These are phyloP conservation scores for Steinernema khuongi DNA, from an alignment of 1,140 invertebrate genomes.

Conservation along the genomic window DNA sequence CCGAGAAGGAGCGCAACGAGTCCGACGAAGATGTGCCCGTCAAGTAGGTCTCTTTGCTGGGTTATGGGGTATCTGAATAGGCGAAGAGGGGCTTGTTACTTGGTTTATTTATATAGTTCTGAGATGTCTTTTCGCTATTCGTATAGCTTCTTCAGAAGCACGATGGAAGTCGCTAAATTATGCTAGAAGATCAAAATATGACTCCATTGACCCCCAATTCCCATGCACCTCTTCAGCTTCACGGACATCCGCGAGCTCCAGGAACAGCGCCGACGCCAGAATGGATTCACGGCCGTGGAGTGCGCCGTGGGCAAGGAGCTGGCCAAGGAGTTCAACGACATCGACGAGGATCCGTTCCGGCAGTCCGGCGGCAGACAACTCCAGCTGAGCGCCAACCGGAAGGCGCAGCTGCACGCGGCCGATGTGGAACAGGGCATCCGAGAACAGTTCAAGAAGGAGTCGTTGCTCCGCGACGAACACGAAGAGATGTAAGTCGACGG, in stretches of 20 bases:
- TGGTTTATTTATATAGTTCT: constrained; percentile 5
- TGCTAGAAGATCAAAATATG: too few species aligned
- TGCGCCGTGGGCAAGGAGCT: constrained; percentile 56
- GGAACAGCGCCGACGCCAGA: constrained; percentile 41
- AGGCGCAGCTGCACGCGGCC: constrained; percentile 45
- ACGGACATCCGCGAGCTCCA: constrained; percentile 52
- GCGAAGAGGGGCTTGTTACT: background rate
- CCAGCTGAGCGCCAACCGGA: constrained; percentile 42
- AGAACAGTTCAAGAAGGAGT: constrained; percentile 57
- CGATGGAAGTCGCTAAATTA: too few species aligned
- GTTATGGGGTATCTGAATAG: background rate
- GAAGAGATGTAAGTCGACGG: constrained; percentile 50
- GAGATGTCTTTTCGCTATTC: background rate
- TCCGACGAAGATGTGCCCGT: constrained; percentile 1
- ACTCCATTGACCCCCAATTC: background rate
- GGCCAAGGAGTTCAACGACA: constrained; percentile 44
- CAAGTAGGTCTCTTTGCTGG: too few species aligned
- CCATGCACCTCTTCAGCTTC: constrained; percentile 14
- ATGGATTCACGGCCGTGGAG: constrained; percentile 54
- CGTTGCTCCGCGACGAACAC: constrained; percentile 53
- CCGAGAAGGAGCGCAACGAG: constrained; percentile 15
- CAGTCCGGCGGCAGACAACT: constrained; percentile 48
- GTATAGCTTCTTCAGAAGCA: too few species aligned
- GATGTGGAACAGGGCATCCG: constrained; percentile 56
- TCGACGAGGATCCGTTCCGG: constrained; percentile 53